Conservation (phyloP, 2,888 invertebrate genomes). For the Galeruca laticollis region DNA sequence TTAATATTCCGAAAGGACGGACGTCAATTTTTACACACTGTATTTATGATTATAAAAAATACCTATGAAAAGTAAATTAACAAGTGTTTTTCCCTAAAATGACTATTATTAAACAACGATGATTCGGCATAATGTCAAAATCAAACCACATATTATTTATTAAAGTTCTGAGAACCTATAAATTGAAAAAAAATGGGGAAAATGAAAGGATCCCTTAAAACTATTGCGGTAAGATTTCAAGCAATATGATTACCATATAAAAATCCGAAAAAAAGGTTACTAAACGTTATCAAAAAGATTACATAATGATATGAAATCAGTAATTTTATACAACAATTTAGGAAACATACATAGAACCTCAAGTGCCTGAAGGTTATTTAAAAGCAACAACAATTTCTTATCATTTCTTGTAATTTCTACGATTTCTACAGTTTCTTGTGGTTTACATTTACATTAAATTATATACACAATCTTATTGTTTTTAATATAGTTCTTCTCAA, state of each 20-base stretch:
- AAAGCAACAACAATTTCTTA: not conserved
- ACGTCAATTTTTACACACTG: no score
- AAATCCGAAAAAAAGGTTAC: not conserved
- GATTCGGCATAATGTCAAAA: no score
- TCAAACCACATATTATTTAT: not conserved
- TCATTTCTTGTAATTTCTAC: not conserved
- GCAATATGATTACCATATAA: not conserved
- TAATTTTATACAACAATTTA: not conserved
- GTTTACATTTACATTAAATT: not conserved
- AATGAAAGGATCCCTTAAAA: not conserved
- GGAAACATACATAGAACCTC: not conserved
- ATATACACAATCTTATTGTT: no score
- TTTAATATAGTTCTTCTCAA: no score
- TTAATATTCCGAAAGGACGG: no score
- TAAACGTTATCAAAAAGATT: not conserved
- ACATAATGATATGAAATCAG: not conserved
- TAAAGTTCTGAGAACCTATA: not conserved
- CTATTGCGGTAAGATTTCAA: not conserved
- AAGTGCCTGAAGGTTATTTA: not conserved
- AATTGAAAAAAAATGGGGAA: not conserved
- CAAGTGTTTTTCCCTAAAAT: no score
- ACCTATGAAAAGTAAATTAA: no score
- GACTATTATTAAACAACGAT: no score
- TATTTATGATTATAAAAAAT: no score
- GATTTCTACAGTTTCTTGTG: not conserved